Evolutionary conservation across 2,113 vertebrate species (phyloP).

Genomic region (Semnornis frantzii): DNA sequence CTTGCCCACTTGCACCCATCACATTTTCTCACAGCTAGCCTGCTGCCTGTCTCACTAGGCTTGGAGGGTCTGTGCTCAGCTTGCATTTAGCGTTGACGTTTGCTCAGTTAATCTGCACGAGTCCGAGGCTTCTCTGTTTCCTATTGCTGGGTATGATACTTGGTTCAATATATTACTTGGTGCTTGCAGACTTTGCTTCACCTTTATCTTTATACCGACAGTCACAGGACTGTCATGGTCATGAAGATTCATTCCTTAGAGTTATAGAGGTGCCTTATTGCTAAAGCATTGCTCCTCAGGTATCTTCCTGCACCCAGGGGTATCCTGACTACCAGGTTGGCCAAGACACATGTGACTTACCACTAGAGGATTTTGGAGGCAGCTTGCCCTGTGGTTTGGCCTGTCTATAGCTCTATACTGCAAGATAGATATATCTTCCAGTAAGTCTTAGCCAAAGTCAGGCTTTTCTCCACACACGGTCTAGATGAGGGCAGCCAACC

Average conservation of each 20-base stretch:
- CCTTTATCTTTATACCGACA: neutral
- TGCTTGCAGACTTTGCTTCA: neutral
- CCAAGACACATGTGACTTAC: neutral
- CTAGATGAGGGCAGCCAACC: neutral
- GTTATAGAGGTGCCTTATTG: neutral
- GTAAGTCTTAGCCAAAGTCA: neutral
- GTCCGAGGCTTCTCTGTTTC: neutral
- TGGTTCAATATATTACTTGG: neutral
- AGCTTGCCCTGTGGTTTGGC: neutral
- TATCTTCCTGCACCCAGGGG: neutral
- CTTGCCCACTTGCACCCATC: neutral
- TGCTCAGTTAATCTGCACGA: neutral
- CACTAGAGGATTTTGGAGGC: neutral
- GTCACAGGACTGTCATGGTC: neutral
- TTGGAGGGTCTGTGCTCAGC: neutral
- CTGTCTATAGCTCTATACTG: neutral
- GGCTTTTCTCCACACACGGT: neutral
- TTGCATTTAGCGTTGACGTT: neutral
- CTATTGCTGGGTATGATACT: neutral
- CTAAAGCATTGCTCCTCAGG: neutral
- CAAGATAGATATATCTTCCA: neutral
- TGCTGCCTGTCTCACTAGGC: neutral
- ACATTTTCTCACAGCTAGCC: neutral
- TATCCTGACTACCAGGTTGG: neutral
- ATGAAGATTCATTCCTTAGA: neutral